These are phyloP conservation scores for Linnaemya tessellans DNA, from an alignment of 2,888 invertebrate species.

Conservation along the genomic window DNA sequence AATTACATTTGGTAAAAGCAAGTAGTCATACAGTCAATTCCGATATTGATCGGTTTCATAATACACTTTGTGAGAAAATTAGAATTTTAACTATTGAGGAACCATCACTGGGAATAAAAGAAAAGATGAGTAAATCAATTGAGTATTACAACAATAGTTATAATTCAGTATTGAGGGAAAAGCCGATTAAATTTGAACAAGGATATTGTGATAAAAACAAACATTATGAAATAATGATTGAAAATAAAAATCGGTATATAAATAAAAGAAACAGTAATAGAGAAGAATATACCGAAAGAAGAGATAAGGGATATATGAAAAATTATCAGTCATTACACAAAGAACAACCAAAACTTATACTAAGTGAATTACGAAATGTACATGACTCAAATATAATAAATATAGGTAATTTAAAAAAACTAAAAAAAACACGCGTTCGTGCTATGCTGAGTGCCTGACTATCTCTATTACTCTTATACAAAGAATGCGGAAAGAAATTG, in stretches of 20 bases:
- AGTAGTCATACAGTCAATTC: constrained; percentile 20
- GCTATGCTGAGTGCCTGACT: too few species aligned
- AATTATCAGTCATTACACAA: constrained; percentile 16
- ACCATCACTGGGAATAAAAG: not conserved
- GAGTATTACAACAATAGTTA: constrained; percentile 14
- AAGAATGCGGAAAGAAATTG: too few species aligned
- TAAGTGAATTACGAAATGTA: constrained; percentile 24
- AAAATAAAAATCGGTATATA: not conserved
- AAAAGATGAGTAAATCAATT: not conserved
- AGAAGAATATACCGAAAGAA: constrained; percentile 6
- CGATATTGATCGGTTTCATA: constrained; percentile 17
- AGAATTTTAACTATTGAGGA: not conserved
- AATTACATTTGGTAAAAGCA: too few species aligned
- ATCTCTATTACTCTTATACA: too few species aligned
- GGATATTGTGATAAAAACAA: not conserved
- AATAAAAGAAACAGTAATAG: not conserved
- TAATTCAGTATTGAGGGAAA: constrained; percentile 1
- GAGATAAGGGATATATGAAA: not conserved
- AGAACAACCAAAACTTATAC: constrained; percentile 18
- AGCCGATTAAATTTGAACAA: not conserved
- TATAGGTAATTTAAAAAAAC: too few species aligned
- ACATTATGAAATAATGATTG: not conserved
- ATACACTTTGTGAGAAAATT: constrained; percentile 19
- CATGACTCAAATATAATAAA: too few species aligned
- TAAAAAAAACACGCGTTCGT: too few species aligned